Base-by-base conservation (phyloP, 2,888 invertebrate genomes). In the Ptychoptera albimana region DNA sequence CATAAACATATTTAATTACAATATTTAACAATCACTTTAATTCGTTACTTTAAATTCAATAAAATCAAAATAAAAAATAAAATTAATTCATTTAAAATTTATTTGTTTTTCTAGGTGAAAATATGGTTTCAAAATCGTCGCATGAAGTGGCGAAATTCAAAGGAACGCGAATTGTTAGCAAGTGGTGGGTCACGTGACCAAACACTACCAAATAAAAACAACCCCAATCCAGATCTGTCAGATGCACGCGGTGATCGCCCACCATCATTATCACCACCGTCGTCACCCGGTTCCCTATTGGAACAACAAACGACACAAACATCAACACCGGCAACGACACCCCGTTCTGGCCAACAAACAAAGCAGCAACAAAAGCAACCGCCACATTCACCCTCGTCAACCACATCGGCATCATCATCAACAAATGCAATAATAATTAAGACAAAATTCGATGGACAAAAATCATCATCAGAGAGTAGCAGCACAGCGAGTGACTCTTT, bases 81-180 rank as follows among this genome's bases (percentile, higher is more conserved):
- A n/a, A n/a, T n/a, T n/a, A n/a, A n/a, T n/a, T n/a, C n/a, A n/a
- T n/a, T n/a, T n/a, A n/a, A n/a, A n/a, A n/a, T n/a, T n/a, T n/a
- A 37, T 23, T 43, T 49, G 46, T 40, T 48, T 58, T 62, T 49
- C 50, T 67, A 76, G 75, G 75, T 76, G 43, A 76, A 76, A 65
- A 76, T 76, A 54, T 76, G 76, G 76, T 97, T 97, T 67, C 96
- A 97, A 74, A 97, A 97, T 63, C 80, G 96, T 0, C 81, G 96
- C 45, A 97, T 97, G 96, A 97, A 65, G 66, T 96, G 96, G 96
- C 76, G 97, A 44, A 97, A 97, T 67, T 92, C 91, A 5, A 96
- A 96, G 67, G 96, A 96, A 63, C 74, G 94, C 31, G 94, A 96
- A 64, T 74, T 94, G 0, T 69, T 96, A 16, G 93, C 94, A 0